Conservation (phyloP, 2,113 vertebrate genomes). For the Stigmatopora argus region DNA sequence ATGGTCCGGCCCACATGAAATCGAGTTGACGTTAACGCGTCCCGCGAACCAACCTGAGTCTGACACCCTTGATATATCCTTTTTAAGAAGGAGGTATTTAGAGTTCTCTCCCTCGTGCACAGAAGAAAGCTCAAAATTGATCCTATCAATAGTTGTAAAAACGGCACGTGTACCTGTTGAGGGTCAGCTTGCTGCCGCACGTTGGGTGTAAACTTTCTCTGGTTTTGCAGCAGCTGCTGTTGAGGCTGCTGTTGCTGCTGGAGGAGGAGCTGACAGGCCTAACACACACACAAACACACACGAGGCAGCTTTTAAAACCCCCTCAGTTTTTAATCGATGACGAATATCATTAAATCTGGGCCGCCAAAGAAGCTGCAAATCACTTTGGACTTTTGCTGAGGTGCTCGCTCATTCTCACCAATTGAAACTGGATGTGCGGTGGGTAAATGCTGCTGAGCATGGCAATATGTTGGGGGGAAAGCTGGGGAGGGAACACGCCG, state of each 20-base stretch:
- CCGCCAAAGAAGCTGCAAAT: background rate
- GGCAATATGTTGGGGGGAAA: slow-evolving; percentile 96
- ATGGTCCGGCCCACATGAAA: too few relatives aligned
- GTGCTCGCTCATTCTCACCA: slow-evolving; percentile 72
- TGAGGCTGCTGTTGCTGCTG: slow-evolving; percentile 79
- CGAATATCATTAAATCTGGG: too few relatives aligned
- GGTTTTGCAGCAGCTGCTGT: slow-evolving; percentile 86
- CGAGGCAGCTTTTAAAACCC: background rate
- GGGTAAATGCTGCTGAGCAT: slow-evolving; percentile 99
- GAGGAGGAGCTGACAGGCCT: slow-evolving; percentile 95
- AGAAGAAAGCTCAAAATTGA: background rate
- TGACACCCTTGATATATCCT: too few relatives aligned
- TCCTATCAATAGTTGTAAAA: background rate
- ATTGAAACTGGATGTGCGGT: slow-evolving; percentile 90
- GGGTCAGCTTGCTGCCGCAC: slow-evolving; percentile 89
- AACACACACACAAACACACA: slow-evolving; percentile 9
- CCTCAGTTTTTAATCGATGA: too few relatives aligned
- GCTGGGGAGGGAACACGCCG: slow-evolving; percentile 80
- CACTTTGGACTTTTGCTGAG: slow-evolving; percentile 6
- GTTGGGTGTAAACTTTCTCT: slow-evolving; percentile 92
- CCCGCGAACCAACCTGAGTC: too few relatives aligned
- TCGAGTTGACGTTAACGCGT: too few relatives aligned
- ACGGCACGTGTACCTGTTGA: slow-evolving; percentile 81
- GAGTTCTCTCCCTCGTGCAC: too few relatives aligned
- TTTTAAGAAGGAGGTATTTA: too few relatives aligned